phyloP scores from a whole-genome alignment of 2,113 vertebrate genomes.

The Eonycteris spelaea region DNA sequence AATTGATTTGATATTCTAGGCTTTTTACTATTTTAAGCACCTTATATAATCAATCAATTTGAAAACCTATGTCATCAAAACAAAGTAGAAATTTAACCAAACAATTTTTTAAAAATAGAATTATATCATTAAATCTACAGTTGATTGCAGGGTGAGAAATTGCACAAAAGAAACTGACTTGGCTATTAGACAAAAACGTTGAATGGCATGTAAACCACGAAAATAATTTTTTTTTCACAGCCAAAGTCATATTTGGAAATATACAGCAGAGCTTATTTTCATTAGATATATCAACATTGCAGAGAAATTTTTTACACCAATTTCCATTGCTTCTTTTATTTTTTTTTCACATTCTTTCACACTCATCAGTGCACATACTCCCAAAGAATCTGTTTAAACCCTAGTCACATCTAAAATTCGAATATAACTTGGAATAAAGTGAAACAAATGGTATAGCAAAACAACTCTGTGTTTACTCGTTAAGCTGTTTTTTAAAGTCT shows the following conservation, averaged over 20 bases:
- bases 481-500: slow-evolving; percentile 29
- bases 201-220: background rate
- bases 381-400: background rate
- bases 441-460: background rate
- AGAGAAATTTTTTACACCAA: background rate
- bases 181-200: background rate
- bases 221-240: background rate
- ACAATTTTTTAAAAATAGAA: background rate
- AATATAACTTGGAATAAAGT: background rate
- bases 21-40: background rate
- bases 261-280: background rate
- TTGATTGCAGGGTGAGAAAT: background rate
- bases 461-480: slow-evolving; percentile 1
- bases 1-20: background rate
- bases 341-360: background rate
- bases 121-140: background rate
- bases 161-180: background rate
- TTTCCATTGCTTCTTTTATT: background rate
- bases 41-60: background rate
- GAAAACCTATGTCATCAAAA: background rate
- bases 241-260: background rate
- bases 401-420: slow-evolving; percentile 6
- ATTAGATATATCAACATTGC: background rate
- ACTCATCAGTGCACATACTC: background rate
- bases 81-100: background rate